Base-by-base conservation (phyloP, 2,888 invertebrate species). In the Watsonalla cultraria region DNA sequence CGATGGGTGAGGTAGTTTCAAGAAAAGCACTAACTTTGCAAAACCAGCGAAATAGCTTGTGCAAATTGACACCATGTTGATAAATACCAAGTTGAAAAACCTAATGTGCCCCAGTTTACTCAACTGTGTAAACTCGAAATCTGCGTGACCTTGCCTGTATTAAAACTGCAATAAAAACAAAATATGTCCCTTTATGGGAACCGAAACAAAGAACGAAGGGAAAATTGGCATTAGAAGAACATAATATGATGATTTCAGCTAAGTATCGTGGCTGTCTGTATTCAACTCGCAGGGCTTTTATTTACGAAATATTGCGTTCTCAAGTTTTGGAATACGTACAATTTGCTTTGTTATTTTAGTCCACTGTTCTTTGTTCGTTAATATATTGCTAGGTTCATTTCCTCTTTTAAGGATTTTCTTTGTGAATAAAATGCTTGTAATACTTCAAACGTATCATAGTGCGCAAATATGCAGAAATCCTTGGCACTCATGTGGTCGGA, bases 141-240 rank as follows among this genome's bases (percentile, higher is more conserved):
- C 24, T 1, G 24, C 24, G 1, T 24, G 4, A 24, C 24, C 24
- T 4, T 24, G 24, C 4, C 24, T 4, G 24, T 24, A 24, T 24
- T 2, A 24, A 24, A 2, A 24, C 24, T 2, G 24, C 24, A 24
- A 24, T 24, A 24, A 24, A 24, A 24, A 24, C 24, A 47, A 47
- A 9, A 47, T 9, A 33, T 47, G 6, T 6, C 73, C 73, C 74
- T 78, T 75, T 76, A 69, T 72, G 69, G 72, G 65, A 74, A 74
- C 70, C 69, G 70, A 68, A 78, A 85, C 83, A 86, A 85, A 82
- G 76, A 75, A 66, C 60, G 49, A 15, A 75, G 70, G 65, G 72
- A 70, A 80, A 82, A 84, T 83, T 82, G 80, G 80, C 80, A 78
- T 66, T 74, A 70, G 65, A 71, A 68, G 72, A 71, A 70, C 68